Percentiles rank a stretch among this genome's conserved stretches.
These are phyloP conservation scores for Gerosis bhagava DNA, from an alignment of 2,888 invertebrate species.

Conservation along the genomic window DNA sequence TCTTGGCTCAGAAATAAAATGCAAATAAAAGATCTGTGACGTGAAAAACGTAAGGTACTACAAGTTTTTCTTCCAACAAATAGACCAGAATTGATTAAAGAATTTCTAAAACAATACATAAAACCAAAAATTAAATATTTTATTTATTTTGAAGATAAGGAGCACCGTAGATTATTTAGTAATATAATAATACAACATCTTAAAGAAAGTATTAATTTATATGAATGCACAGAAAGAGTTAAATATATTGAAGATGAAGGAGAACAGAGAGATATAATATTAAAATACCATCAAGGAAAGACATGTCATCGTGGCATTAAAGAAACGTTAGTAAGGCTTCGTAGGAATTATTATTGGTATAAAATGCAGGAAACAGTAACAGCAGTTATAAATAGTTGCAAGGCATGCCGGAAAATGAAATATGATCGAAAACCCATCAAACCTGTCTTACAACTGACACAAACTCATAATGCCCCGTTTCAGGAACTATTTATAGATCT, in stretches of 20 bases:
- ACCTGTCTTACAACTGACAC: constrained; percentile 14
- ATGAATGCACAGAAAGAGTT: constrained; percentile 37
- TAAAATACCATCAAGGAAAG: constrained; percentile 23
- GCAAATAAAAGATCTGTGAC: constrained; percentile 15
- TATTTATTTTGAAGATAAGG: constrained; percentile 33
- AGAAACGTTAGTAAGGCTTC: constrained; percentile 10
- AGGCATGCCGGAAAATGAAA: constrained; percentile 33
- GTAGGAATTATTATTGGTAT: constrained; percentile 21
- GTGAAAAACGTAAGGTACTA: constrained; percentile 19
- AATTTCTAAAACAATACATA: constrained; percentile 27
- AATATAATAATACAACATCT: constrained; percentile 22
- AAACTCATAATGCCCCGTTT: constrained; percentile 22
- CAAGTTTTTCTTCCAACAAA: constrained; percentile 21
- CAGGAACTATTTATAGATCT: constrained; percentile 4
- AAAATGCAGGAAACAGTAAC: constrained; percentile 29
- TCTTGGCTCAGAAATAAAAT: constrained; percentile 19
- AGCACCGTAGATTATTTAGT: constrained; percentile 23
- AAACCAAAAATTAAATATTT: constrained; percentile 25
- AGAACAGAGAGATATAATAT: constrained; percentile 20
- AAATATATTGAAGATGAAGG: constrained; percentile 17
- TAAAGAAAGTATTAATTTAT: constrained; percentile 30
- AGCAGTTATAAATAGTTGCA: constrained; percentile 34
- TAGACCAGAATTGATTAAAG: constrained; percentile 23
- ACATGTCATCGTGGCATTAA: constrained; percentile 26
- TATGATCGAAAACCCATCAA: constrained; percentile 28